Evolutionary conservation across 2,888 invertebrate species (phyloP).

Genomic region (Acrobasis repandana): DNA sequence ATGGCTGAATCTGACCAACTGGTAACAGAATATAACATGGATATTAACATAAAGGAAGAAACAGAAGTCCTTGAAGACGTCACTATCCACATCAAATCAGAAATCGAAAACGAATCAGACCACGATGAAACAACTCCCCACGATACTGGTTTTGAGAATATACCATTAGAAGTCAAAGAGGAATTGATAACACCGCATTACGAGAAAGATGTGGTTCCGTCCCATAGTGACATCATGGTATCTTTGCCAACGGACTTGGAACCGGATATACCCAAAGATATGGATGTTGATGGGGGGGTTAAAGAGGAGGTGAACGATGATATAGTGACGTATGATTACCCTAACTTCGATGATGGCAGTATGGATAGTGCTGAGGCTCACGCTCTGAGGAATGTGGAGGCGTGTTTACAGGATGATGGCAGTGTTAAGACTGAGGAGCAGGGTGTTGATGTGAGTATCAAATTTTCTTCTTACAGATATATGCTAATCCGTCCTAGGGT

Average conservation of each 20-base stretch:
- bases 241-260: conserved; percentile 15
- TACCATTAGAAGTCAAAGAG: conserved; percentile 49
- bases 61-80: conserved; percentile 19
- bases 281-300: conserved; percentile 16
- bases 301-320: conserved; percentile 31
- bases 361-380: conserved; percentile 66
- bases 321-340: conserved; percentile 56
- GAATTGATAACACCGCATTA: conserved; percentile 34
- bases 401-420: conserved; percentile 61
- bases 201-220: conserved; percentile 21
- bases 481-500: no score
- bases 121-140: conserved; percentile 24
- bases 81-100: conserved; percentile 41
- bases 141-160: conserved; percentile 44
- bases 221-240: conserved; percentile 20
- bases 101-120: conserved; percentile 37
- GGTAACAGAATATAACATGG: conserved; percentile 18
- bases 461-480: no score
- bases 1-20: conserved; percentile 4
- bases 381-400: conserved; percentile 66
- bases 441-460: conserved; percentile 44
- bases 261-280: background rate
- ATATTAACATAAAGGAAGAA: conserved; percentile 24
- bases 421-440: conserved; percentile 52
- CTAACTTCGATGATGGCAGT: conserved; percentile 59